Conservation (phyloP, 2,113 vertebrate species). For the Periophthalmus modestus region DNA sequence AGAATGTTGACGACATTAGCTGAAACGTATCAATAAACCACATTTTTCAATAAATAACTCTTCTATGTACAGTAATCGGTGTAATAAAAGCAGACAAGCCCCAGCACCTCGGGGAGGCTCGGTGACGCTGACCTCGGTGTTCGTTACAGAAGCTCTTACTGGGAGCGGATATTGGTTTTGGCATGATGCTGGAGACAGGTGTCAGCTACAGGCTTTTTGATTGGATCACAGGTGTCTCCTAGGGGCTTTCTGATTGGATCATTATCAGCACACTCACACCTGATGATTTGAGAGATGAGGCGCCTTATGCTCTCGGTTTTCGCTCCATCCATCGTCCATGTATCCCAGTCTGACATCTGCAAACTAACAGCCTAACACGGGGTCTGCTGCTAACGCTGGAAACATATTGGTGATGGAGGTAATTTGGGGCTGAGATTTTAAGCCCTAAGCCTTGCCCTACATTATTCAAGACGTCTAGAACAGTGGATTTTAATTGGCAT, state of each 20-base stretch:
- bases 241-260: slow-evolving; percentile 64
- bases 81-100: not conserved
- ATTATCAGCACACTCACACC: slow-evolving; percentile 66
- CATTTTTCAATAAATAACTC: not conserved
- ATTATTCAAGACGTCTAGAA: no score
- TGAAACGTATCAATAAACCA: not conserved
- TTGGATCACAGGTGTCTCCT: slow-evolving; percentile 51
- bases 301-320: not conserved
- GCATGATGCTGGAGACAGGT: slow-evolving; percentile 20
- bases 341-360: not conserved
- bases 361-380: not conserved
- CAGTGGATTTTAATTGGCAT: no score
- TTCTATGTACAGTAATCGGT: not conserved
- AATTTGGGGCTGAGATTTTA: no score
- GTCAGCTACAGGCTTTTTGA: slow-evolving; percentile 52
- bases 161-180: slow-evolving; percentile 5
- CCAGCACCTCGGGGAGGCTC: not conserved
- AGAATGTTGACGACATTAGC: no score
- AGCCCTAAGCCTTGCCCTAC: no score
- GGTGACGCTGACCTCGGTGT: slow-evolving; percentile 4
- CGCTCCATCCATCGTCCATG: not conserved
- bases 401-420: no score
- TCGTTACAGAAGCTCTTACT: not conserved
- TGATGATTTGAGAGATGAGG: slow-evolving; percentile 30
- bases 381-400: not conserved